Evolutionary conservation across 2,888 invertebrate species (phyloP).

Genomic region (Ochlodes sylvanus): DNA sequence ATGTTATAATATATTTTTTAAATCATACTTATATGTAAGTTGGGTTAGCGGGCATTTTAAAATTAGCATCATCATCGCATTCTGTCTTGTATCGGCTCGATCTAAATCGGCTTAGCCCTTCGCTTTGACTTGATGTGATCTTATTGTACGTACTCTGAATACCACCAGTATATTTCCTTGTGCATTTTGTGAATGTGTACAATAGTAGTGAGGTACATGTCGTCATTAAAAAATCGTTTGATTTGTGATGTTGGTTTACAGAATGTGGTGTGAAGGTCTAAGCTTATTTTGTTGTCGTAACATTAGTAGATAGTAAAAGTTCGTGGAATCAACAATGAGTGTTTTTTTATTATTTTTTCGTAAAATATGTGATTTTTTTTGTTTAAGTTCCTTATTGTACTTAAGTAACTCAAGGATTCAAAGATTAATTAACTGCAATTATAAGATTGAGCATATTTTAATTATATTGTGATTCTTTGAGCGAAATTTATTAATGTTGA

Average conservation of each 20-base stretch:
- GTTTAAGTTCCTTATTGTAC: background rate
- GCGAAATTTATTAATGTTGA: background rate
- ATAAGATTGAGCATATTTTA: no score
- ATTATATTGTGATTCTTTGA: no score
- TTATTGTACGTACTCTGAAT: constrained; percentile 5
- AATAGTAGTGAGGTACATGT: constrained; percentile 56
- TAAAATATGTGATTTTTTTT: constrained; percentile 44
- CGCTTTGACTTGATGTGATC: constrained; percentile 47
- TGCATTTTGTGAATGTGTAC: constrained; percentile 15
- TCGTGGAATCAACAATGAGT: constrained; percentile 70
- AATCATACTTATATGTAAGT: constrained; percentile 54
- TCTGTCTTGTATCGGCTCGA: constrained; percentile 62
- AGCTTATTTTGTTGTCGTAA: constrained; percentile 73
- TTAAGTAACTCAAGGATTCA: no score
- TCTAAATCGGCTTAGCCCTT: constrained; percentile 78
- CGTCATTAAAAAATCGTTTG: constrained; percentile 40
- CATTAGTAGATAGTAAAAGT: constrained; percentile 71
- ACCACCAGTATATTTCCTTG: background rate
- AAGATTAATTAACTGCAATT: no score
- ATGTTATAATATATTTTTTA: background rate
- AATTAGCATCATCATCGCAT: constrained; percentile 73
- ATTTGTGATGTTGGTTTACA: constrained; percentile 37
- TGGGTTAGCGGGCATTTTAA: constrained; percentile 60
- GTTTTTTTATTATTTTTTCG: constrained; percentile 62
- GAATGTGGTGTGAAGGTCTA: constrained; percentile 62